phyloP scores from a whole-genome alignment of 2,888 invertebrate genomes.

The Calliphora vomitoria region DNA sequence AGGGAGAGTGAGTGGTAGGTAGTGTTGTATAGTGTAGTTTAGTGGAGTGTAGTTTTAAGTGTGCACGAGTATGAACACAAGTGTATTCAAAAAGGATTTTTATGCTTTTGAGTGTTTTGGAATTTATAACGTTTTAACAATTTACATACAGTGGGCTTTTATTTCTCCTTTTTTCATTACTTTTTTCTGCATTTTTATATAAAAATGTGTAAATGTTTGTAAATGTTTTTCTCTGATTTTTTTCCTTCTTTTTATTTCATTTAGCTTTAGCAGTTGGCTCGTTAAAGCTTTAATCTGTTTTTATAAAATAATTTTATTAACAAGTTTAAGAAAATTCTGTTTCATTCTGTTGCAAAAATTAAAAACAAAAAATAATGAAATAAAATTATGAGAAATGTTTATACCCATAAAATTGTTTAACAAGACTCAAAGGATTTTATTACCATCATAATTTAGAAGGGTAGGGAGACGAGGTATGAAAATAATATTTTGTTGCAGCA shows the following conservation, averaged over 20 bases:
- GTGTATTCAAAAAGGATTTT: conserved; percentile 48
- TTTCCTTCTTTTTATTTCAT: neutral
- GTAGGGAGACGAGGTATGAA: neutral
- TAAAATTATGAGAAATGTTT: conserved; percentile 9
- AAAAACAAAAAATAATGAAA: neutral
- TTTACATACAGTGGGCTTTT: conserved; percentile 29
- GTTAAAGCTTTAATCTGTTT: conserved; percentile 53
- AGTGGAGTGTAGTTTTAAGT: conserved; percentile 56
- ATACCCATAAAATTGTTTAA: conserved; percentile 42
- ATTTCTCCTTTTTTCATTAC: neutral
- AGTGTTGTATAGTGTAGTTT: conserved; percentile 14
- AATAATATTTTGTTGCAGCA: conserved; percentile 7
- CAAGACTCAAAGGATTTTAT: conserved; percentile 41
- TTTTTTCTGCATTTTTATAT: neutral
- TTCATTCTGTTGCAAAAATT: neutral
- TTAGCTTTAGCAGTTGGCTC: neutral
- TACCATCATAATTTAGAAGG: neutral
- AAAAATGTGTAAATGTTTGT: neutral
- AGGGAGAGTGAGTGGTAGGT: neutral
- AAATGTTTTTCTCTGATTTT: neutral
- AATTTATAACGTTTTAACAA: conserved; percentile 68
- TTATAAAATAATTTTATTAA: conserved; percentile 42
- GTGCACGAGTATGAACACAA: conserved; percentile 15
- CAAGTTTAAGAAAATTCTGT: conserved; percentile 13
- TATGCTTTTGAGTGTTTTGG: conserved; percentile 61